Base-by-base conservation (phyloP, 2,113 vertebrate genomes). In the Pterocles gutturalis region DNA sequence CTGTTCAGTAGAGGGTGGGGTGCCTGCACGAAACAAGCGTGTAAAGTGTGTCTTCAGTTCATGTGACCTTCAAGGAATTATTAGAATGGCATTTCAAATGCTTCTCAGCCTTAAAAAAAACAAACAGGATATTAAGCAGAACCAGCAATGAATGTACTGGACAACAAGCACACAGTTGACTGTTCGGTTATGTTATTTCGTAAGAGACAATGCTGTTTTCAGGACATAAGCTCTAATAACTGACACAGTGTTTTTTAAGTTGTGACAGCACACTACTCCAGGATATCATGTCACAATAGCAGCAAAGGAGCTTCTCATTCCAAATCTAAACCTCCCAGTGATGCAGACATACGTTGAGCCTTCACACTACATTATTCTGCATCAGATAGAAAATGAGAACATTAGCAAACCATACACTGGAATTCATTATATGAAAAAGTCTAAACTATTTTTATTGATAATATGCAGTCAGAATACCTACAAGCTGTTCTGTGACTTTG, bases 1-100 rank as follows among this genome's bases (percentile, higher is more conserved):
- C 46, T 94, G 18, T 43, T 99, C 99, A 12, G 83, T 97, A 48
- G 99, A 99, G 3, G 99, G 99, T 28, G 98, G 97, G 0, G 13
- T 15, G 43, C 99, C 99, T 99, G 95, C 69, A 93, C 0, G 13
- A 75, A 90, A 96, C 48, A 78, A 73, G 22, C 19, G 28, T 4
- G 25, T 31, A 33, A 90, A 86, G 38, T 1, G 2, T 24, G 24
- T 58, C 55, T 90, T 87, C 79, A 84, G 36, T 33, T 60, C 48
- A 11, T 10, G 29, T 17, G 51, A 70, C 29, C 64, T 86, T 90
- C 73, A 60, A 79, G 57, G 89, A 84, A 73, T 62, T 54, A 16
- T 33, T 46, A n/a, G 49, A 83, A 89, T 33, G 46, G 60, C 51
- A 46, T 49, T 76, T 71, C 33, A 81, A 78, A 73, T 9, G n/a